Evolutionary conservation across 2,888 invertebrate species (phyloP), one percentile per base, ranked within the genome.

Genomic region (Tortricodes alternella): DNA sequence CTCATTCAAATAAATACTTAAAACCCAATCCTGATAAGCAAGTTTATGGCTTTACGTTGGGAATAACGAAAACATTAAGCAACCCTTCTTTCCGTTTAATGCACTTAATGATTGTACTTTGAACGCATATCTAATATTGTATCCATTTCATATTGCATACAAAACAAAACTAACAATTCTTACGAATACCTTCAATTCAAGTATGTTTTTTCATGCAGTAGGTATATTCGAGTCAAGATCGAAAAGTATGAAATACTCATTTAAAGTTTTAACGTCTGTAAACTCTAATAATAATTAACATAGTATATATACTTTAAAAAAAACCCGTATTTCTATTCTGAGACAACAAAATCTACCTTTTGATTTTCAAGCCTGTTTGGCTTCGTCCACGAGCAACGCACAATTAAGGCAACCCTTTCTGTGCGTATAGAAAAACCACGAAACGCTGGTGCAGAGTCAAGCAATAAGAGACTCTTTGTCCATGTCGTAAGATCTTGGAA

Each of bases 351-450:
- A 39, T 23, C 32, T 34, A 13, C 46, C 29, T 34, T 19, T 15
- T 27, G 37, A 37, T 46, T 52, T 43, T 44, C 46, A 50, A 61
- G 62, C 59, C 64, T 68, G 74, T 71, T 76, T 74, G 67, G 66
- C 68, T 71, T 81, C 74, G 78, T 78, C 77, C 75, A 63, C 74
- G 63, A 76, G 74, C 70, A 78, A 63, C 74, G 73, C 80, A 81
- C 86, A 86, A 85, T 86, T 83, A 85, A 79, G 74, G 70, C 76
- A 83, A 81, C 86, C 86, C 86, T 83, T 84, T 73, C 81, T 68
- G 68, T 65, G 71, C 60, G 71, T 78, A 11, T 11, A 74, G 74
- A 29, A 29, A 4, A 29, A 29, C 29, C 29, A 29, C 9, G 29
- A n/a, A 29, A 29, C 9, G n/a, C 29, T 0, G 11, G 11, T 4